A percentile compares a stretch with the other conserved stretches of the same genome.
These are phyloP conservation scores for Ammodytes dubius DNA, from an alignment of 2,113 vertebrate genomes.

Conservation along the genomic window DNA sequence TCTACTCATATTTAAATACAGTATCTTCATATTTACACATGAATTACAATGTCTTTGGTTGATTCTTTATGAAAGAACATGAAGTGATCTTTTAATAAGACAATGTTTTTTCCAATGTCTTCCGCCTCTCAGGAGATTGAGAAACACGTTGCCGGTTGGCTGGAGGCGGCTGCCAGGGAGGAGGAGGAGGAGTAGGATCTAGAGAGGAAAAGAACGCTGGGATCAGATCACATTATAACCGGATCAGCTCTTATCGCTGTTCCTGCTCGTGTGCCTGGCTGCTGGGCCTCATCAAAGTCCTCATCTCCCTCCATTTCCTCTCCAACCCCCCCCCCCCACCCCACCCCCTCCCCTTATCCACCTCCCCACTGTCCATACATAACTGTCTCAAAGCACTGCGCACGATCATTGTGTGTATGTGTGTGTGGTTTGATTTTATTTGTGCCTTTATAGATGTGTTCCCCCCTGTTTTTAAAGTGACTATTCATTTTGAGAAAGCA, in stretches of 20 bases:
- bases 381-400: background rate
- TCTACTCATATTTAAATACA: too few species aligned
- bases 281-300: constrained; percentile 5
- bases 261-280: constrained; percentile 5
- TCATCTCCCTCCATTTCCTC: constrained; percentile 43
- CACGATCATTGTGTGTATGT: background rate
- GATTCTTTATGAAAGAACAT: too few species aligned
- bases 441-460: background rate
- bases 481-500: background rate
- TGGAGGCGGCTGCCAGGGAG: constrained; percentile 69
- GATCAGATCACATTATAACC: constrained; percentile 41
- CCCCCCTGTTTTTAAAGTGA: background rate
- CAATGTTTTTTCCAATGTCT: too few species aligned
- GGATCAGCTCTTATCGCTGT: constrained; percentile 51
- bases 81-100: too few species aligned
- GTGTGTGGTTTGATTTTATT: background rate
- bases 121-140: constrained; percentile 75
- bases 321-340: background rate
- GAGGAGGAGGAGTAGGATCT: background rate
- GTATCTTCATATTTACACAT: too few species aligned
- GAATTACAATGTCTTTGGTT: too few species aligned
- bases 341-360: background rate
- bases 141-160: constrained; percentile 77
- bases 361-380: constrained; percentile 1
- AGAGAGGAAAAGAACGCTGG: background rate